Evolutionary conservation across 1,140 invertebrate genomes (phyloP), one percentile per base, ranked within the genome.

Genomic region (Penaeus japonicus): DNA sequence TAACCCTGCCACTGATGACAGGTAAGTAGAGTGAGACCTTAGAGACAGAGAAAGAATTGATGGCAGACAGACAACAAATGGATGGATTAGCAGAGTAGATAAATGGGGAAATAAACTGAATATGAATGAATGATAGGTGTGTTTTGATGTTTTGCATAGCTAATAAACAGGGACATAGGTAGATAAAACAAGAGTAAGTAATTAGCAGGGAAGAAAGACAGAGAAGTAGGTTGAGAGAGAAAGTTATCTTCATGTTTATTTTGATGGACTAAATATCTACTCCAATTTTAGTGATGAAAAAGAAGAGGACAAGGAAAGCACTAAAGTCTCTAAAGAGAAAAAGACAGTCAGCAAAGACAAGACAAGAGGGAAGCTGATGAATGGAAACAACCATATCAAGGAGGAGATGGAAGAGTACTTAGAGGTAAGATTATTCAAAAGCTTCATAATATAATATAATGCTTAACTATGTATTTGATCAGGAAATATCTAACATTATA

Each of bases 281-380:
- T 32, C n/a, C 39, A 22, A 59, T 62, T 86, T 24, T 53, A 87
- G 85, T 59, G 80, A 78, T 79, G 59, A 87, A 35, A 87, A 87
- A 79, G 85, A 87, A 47, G 80, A 81, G 79, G 85, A 80, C 20
- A 87, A 87, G 85, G 70, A 39, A 57, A 32, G 57, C 20, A 30
- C 30, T 2, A 87, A 79, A 32, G 57, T 32, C 12, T n/a, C 59
- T 12, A 65, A 57, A 30, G 80, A 80, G 30, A n/a, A n/a, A 18
- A 78, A 86, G 53, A 78, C 65, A 65, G 32, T 47, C 57, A 79
- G 55, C 24, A 65, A 22, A 27, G 78, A 27, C 18, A 57, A 35
- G 20, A 79, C 55, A 47, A 47, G 15, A 47, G 47, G 47, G 35
- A 87, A 70, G 53, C 4, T 87, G 17, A 17, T 87, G 59, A 87